Percentiles rank a stretch among this genome's conserved stretches.
These are phyloP conservation scores for Chiroxiphia lanceolata DNA, from an alignment of 2,797 vertebrate species.

Conservation along the genomic window DNA sequence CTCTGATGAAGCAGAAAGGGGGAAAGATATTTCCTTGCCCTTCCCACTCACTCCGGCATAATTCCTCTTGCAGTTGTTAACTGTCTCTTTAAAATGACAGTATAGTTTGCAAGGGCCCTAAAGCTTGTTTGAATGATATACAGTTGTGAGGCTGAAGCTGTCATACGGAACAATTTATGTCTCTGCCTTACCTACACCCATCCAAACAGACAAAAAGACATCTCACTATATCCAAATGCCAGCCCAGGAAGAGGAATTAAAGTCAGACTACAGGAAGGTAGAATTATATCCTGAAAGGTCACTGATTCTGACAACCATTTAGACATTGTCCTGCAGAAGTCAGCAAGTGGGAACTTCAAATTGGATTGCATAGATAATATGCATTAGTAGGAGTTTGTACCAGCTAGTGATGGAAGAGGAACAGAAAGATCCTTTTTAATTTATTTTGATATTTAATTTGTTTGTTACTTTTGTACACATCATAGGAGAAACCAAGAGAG, in stretches of 20 bases:
- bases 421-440: not conserved
- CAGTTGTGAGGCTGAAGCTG: not conserved
- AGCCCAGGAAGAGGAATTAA: not conserved
- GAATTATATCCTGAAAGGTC: not conserved
- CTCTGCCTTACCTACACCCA: not conserved
- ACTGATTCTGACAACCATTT: not conserved
- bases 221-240: not conserved
- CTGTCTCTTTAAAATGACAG: not conserved
- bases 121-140: not conserved
- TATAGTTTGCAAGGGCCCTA: not conserved
- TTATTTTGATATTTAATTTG: not conserved
- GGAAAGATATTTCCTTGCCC: not conserved
- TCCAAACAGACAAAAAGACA: not conserved
- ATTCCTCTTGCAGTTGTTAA: not conserved
- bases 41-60: not conserved
- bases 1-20: not conserved
- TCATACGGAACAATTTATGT: not conserved
- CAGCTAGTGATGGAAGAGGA: not conserved
- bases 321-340: not conserved
- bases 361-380: not conserved
- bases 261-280: not conserved
- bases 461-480: not conserved
- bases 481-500: not conserved
- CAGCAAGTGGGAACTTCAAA: not conserved
- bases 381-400: not conserved